Conservation (phyloP, 2,888 invertebrate genomes). For the Drosophila atroscutellata region DNA sequence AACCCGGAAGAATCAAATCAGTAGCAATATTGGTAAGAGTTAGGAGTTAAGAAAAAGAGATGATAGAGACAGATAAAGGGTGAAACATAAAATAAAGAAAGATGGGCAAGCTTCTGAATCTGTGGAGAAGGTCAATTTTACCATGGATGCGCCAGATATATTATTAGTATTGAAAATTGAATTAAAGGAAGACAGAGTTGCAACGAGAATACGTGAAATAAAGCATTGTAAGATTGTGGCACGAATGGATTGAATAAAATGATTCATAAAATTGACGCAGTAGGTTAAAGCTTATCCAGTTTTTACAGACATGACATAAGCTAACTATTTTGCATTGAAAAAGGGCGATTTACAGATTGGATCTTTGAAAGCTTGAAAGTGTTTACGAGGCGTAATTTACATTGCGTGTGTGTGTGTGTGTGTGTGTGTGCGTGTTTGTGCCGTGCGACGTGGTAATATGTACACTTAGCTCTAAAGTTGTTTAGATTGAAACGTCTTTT, state of each 20-base stretch:
- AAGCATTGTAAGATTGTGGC: neutral
- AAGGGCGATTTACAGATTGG: slow-evolving; percentile 43
- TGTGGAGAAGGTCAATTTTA: neutral
- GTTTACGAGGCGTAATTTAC: slow-evolving; percentile 55
- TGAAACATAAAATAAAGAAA: neutral
- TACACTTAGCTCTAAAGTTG: slow-evolving; percentile 55
- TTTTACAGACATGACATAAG: slow-evolving; percentile 18
- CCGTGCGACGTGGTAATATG: slow-evolving; percentile 61
- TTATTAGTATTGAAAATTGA: neutral
- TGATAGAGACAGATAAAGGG: neutral
- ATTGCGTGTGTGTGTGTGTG: slow-evolving; percentile 10
- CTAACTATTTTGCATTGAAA: slow-evolving; percentile 48
- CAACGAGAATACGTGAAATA: neutral
- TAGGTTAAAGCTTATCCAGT: slow-evolving; percentile 2
- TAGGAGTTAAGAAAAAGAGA: neutral
- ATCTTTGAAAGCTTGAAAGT: slow-evolving; percentile 48
- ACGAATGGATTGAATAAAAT: neutral
- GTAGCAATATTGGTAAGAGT: neutral
- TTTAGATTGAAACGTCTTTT: slow-evolving; percentile 79
- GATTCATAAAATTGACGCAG: neutral
- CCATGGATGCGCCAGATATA: neutral
- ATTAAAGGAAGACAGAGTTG: neutral
- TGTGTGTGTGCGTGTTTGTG: slow-evolving; percentile 11
- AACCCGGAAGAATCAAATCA: neutral
- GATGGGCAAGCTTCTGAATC: neutral